A percentile compares a stretch with the other conserved stretches of the same genome.
These are phyloP conservation scores for Muschampia plurimacula DNA, from an alignment of 2,888 invertebrate species.

Conservation along the genomic window DNA sequence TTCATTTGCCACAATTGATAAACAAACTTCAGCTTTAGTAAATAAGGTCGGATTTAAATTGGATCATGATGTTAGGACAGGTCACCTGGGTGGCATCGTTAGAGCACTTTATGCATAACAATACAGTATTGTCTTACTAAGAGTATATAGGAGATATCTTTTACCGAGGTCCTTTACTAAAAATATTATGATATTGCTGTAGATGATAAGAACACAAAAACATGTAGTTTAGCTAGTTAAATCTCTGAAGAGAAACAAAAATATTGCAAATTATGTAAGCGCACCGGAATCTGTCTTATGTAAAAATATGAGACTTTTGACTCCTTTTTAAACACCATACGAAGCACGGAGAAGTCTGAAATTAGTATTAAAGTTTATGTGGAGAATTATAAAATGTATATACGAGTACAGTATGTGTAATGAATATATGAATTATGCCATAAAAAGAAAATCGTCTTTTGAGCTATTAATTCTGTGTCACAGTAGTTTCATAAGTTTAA, in stretches of 20 bases:
- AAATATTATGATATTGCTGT: neutral
- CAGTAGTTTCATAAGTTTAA: too few species aligned
- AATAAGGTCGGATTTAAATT: conserved; percentile 66
- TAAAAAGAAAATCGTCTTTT: too few species aligned
- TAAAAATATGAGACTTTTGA: too few species aligned
- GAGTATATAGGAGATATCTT: neutral
- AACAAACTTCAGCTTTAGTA: conserved; percentile 58
- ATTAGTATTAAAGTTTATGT: too few species aligned
- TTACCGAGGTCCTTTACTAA: neutral
- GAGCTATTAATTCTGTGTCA: too few species aligned
- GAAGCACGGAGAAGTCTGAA: too few species aligned
- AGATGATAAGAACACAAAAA: neutral
- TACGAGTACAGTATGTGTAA: too few species aligned
- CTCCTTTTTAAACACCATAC: too few species aligned
- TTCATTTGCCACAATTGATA: conserved; percentile 54
- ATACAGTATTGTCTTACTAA: conserved; percentile 43
- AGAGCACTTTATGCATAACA: conserved; percentile 62
- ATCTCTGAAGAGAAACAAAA: neutral
- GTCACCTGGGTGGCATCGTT: conserved; percentile 58
- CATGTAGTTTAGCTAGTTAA: neutral
- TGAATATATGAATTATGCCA: too few species aligned
- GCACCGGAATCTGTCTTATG: too few species aligned
- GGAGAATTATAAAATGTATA: too few species aligned
- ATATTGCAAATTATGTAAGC: neutral
- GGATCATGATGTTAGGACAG: conserved; percentile 46